These are phyloP conservation scores for Zhengitettix transpicula DNA, from an alignment of 2,888 invertebrate genomes.

Conservation along the genomic window DNA sequence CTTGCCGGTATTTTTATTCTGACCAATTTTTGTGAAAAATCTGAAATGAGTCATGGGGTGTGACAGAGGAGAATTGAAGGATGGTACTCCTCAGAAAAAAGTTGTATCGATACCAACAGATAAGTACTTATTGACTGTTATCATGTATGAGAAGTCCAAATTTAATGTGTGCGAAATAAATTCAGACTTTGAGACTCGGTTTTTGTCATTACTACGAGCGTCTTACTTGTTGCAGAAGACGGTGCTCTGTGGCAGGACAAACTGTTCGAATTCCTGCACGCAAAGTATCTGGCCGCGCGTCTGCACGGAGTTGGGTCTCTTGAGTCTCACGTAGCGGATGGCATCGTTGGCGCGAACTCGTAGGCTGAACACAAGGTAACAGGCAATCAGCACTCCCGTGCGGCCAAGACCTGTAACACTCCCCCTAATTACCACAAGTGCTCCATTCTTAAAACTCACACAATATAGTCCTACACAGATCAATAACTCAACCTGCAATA, in stretches of 20 bases:
- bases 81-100: no score
- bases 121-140: no score
- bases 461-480: no score
- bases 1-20: no score
- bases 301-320: constrained; percentile 64
- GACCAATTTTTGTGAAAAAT: no score
- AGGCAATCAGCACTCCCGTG: constrained; percentile 75
- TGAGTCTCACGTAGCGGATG: constrained; percentile 57
- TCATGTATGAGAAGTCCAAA: no score
- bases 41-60: no score
- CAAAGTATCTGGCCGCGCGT: constrained; percentile 66
- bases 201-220: neutral
- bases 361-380: constrained; percentile 66
- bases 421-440: no score
- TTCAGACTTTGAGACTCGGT: neutral
- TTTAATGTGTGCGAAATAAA: neutral
- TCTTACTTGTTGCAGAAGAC: constrained; percentile 53
- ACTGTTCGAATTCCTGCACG: constrained; percentile 67
- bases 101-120: no score
- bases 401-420: constrained; percentile 48
- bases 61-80: no score
- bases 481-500: no score
- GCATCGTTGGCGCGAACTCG: constrained; percentile 63
- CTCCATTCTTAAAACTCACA: no score
- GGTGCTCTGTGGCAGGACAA: constrained; percentile 56